A percentile compares a stretch with the other conserved stretches of the same genome.
Conservation (phyloP, 2,888 invertebrate genomes). For the Emesis russula region DNA sequence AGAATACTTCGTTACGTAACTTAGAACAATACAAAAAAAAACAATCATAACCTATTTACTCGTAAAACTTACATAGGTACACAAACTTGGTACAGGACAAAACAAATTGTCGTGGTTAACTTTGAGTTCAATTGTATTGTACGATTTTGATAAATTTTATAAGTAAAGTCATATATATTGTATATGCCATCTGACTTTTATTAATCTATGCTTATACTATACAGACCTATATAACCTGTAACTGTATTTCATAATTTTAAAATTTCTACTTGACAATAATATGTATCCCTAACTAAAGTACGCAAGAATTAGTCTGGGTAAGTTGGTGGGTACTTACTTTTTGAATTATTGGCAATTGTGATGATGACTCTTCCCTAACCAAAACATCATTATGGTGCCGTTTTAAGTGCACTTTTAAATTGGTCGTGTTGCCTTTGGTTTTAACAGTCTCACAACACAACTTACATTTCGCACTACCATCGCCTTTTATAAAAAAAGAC, state of each 20-base stretch:
- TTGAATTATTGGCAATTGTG: constrained; percentile 3
- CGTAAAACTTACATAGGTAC: constrained; percentile 8
- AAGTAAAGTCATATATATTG: constrained; percentile 8
- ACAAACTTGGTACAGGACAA: constrained; percentile 8
- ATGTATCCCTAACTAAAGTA: constrained; percentile 8
- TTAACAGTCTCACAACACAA: constrained; percentile 11
- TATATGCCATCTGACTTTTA: constrained; percentile 8
- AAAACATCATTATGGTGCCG: constrained; percentile 12
- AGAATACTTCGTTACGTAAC: constrained; percentile 8
- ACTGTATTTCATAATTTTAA: constrained; percentile 8
- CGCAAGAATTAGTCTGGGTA: constrained; percentile 7
- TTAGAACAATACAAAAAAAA: constrained; percentile 8
- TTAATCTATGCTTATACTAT: constrained; percentile 8
- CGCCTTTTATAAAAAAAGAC: constrained; percentile 8
- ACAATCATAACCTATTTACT: constrained; percentile 8
- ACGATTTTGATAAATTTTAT: constrained; percentile 8
- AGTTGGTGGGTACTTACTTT: constrained; percentile 11
- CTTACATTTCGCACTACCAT: constrained; percentile 8
- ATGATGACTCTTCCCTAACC: not conserved
- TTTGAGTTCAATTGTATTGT: constrained; percentile 5
- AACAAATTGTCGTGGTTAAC: constrained; percentile 8
- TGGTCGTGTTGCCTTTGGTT: constrained; percentile 13
- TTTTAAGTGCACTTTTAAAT: constrained; percentile 5
- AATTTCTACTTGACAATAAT: constrained; percentile 8
- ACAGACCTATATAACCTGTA: constrained; percentile 8